Evolutionary conservation across 2,888 invertebrate genomes (phyloP).

Genomic region (Ischnura elegans): DNA sequence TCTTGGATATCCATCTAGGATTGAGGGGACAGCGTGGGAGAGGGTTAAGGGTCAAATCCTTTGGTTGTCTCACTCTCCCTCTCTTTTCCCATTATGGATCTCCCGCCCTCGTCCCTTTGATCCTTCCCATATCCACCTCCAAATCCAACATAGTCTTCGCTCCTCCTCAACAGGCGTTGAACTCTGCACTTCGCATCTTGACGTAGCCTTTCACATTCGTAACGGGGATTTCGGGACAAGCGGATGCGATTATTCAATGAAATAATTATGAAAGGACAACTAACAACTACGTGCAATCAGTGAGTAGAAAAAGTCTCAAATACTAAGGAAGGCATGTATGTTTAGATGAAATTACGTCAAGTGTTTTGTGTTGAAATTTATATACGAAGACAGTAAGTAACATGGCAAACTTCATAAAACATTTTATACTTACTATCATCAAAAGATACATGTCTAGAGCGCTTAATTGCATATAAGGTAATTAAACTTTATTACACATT

Average conservation of each 20-base stretch:
- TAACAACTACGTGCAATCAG: background rate
- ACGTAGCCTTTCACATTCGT: background rate
- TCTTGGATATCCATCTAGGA: background rate
- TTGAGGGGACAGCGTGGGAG: conserved; percentile 31
- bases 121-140: background rate
- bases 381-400: too few species aligned
- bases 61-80: background rate
- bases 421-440: too few species aligned
- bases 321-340: too few species aligned
- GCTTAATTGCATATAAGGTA: too few species aligned
- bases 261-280: background rate
- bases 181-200: background rate
- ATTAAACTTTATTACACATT: too few species aligned
- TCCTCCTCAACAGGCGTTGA: background rate
- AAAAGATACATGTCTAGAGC: too few species aligned
- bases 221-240: background rate
- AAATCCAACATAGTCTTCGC: background rate
- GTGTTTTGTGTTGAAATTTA: too few species aligned
- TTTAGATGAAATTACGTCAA: too few species aligned
- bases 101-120: background rate
- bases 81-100: background rate
- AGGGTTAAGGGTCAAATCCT: conserved; percentile 29
- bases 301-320: background rate
- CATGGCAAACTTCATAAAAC: too few species aligned
- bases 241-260: too few species aligned